phyloP scores from a whole-genome alignment of 2,888 invertebrate species.

The Drosophila rellima region DNA sequence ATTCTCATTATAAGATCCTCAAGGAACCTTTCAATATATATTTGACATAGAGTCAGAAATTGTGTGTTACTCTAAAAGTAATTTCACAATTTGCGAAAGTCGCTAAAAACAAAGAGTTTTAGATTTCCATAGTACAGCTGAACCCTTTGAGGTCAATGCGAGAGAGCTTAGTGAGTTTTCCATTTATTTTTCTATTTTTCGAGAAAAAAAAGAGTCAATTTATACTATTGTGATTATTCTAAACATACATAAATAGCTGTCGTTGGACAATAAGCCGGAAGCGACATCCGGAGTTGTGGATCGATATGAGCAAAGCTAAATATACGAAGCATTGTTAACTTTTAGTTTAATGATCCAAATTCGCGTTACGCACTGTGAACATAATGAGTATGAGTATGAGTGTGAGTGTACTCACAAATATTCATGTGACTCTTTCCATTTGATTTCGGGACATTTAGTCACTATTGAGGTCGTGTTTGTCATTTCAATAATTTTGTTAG shows the following conservation, averaged over 20 bases:
- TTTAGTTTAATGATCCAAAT: slow-evolving; percentile 79
- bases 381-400: slow-evolving; percentile 51
- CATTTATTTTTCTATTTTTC: slow-evolving; percentile 24
- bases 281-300: slow-evolving; percentile 83
- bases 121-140: slow-evolving; percentile 29
- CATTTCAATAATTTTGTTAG: slow-evolving; percentile 42
- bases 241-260: slow-evolving; percentile 74
- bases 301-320: slow-evolving; percentile 77
- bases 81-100: slow-evolving; percentile 36
- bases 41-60: not conserved
- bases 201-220: slow-evolving; percentile 8
- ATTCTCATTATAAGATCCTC: not conserved
- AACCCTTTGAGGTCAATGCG: slow-evolving; percentile 62
- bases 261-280: slow-evolving; percentile 83
- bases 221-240: slow-evolving; percentile 61
- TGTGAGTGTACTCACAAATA: slow-evolving; percentile 43
- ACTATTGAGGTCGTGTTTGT: slow-evolving; percentile 71
- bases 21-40: not conserved
- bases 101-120: slow-evolving; percentile 2
- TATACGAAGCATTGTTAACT: slow-evolving; percentile 69
- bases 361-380: slow-evolving; percentile 82
- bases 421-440: slow-evolving; percentile 47
- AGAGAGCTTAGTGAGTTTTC: slow-evolving; percentile 41
- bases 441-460: slow-evolving; percentile 45
- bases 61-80: not conserved